Conservation (phyloP, 2,888 invertebrate genomes). For the Leucophenga montana region DNA sequence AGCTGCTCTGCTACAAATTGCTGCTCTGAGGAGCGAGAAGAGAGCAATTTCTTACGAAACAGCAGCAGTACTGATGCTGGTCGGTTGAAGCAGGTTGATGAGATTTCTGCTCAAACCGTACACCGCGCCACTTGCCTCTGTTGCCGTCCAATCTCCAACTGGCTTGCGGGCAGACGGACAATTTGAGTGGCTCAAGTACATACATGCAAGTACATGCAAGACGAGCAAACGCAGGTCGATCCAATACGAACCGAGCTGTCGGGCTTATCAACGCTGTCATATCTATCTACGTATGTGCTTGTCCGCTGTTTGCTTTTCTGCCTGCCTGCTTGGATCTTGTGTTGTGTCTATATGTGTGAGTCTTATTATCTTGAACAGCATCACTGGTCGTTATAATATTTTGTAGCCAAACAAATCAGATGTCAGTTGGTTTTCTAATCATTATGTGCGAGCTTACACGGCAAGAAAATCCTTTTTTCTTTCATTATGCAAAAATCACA, state of each 20-base stretch:
- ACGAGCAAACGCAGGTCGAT: neutral
- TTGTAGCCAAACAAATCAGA: conserved; percentile 71
- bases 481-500: no score
- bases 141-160: no score
- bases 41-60: conserved; percentile 15
- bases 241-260: conserved; percentile 23
- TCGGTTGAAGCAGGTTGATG: conserved; percentile 27
- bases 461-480: neutral
- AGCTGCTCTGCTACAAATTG: neutral
- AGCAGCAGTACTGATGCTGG: conserved; percentile 19
- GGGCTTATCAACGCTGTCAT: conserved; percentile 50
- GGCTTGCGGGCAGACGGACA: neutral
- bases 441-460: conserved; percentile 51
- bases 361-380: conserved; percentile 51
- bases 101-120: conserved; percentile 31
- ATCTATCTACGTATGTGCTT: conserved; percentile 39
- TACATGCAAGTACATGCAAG: no score
- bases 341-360: conserved; percentile 27
- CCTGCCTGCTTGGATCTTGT: conserved; percentile 20
- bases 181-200: neutral
- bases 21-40: no score
- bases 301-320: conserved; percentile 27
- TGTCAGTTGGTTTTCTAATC: conserved; percentile 70
- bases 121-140: conserved; percentile 1
- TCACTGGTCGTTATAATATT: conserved; percentile 72